Evolutionary conservation across 2,888 invertebrate genomes (phyloP).

Genomic region (Parnassius apollo): DNA sequence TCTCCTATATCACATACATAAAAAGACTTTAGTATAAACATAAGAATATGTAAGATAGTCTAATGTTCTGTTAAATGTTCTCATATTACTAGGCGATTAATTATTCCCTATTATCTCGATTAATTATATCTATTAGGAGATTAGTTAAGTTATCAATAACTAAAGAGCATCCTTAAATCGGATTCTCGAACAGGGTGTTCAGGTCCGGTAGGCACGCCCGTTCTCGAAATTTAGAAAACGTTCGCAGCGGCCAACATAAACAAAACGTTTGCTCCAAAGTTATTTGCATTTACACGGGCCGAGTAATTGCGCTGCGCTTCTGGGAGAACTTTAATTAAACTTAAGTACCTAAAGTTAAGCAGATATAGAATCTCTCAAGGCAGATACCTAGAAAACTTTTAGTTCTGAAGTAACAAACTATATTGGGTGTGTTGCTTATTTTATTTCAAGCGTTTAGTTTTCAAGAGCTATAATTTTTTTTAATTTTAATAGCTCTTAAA

Average conservation of each 20-base stretch:
- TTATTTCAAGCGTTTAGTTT: not conserved
- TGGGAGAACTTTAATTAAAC: slow-evolving; percentile 79
- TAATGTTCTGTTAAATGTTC: no score
- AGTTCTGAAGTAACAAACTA: slow-evolving; percentile 42
- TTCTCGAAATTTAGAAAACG: slow-evolving; percentile 41
- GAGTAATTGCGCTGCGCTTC: slow-evolving; percentile 77
- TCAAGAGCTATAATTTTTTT: not conserved
- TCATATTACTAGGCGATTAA: no score
- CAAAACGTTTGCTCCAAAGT: slow-evolving; percentile 68
- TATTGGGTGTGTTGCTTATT: slow-evolving; percentile 7
- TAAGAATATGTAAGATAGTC: no score
- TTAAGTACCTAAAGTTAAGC: slow-evolving; percentile 69
- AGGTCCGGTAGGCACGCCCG: slow-evolving; percentile 20
- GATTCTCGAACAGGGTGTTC: slow-evolving; percentile 20
- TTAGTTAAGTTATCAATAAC: slow-evolving; percentile 6
- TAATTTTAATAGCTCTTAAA: not conserved
- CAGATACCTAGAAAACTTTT: slow-evolving; percentile 66
- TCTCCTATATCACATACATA: no score
- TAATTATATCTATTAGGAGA: no score
- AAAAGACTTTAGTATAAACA: no score
- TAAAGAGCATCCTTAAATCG: slow-evolving; percentile 5
- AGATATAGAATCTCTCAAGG: slow-evolving; percentile 58
- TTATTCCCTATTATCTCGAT: no score
- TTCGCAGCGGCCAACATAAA: slow-evolving; percentile 60
- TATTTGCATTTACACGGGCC: slow-evolving; percentile 79